Base-by-base conservation (phyloP, 2,888 invertebrate species). In the Eremobia ochroleuca region DNA sequence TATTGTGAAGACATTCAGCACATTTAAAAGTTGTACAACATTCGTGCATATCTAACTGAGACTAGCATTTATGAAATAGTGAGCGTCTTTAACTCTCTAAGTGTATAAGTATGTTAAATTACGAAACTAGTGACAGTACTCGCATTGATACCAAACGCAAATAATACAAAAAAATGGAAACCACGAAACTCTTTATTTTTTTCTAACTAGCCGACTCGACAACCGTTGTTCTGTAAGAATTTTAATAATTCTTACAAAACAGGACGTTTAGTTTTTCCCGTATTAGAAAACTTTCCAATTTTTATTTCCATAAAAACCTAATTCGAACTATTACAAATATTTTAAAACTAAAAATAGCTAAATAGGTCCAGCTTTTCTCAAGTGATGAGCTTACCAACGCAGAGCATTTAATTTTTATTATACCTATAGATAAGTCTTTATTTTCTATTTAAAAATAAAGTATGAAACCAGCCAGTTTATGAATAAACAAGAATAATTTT, bases 61-160 rank as follows among this genome's bases (percentile, higher is more conserved):
- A 61, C 73, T 77, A 68, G 65, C 73, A 81, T 86, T 91, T 90
- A 90, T 91, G 92, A 90, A 92, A 91, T 81, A 84, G 85, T 83
- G 88, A 89, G 84, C 87, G 87, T 91, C 88, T 88, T 81, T 80
- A 79, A 59, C 76, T 83, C 70, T 9, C 40, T 84, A 82, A 87
- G 83, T 82, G 62, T 64, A 79, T 70, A 68, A 85, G 80, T 87
- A 88, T 85, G 88, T 84, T 76, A 76, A 46, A 80, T 89, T 87
- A 82, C 85, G 77, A 88, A 90, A 82, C 62, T 34, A n/a, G 66
- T 18, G 59, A 73, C 31, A 59, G 21, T 66, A 34, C 46, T 40
- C 37, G 11, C 18, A 66, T 37, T 49, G 58, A 65, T 88, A 55
- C 5, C 34, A 55, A 68, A 34, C 21, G 6, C 18, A n/a, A 34